Conservation (phyloP, 2,888 invertebrate species). For the Sthenelais limicola region DNA sequence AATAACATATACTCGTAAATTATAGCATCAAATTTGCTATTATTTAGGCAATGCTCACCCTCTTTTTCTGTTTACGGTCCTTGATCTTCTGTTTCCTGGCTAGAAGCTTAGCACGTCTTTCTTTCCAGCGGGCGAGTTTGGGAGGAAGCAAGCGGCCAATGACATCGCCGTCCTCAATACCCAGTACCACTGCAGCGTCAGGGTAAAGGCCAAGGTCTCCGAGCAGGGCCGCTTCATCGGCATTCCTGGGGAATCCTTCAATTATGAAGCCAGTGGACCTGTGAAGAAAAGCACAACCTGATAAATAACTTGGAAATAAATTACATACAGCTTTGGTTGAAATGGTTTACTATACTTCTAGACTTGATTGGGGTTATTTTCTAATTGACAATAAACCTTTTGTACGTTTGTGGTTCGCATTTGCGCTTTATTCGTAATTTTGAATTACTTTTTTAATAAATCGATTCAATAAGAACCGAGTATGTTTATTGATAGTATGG, state of each 20-base stretch:
- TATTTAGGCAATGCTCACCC: constrained; percentile 58
- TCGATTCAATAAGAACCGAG: no score
- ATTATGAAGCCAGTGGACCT: constrained; percentile 71
- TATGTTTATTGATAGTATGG: no score
- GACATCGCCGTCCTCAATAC: constrained; percentile 67
- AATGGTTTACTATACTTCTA: no score
- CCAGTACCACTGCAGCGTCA: constrained; percentile 68
- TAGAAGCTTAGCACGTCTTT: constrained; percentile 64
- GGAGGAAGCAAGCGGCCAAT: constrained; percentile 69
- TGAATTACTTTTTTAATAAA: no score
- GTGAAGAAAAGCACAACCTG: constrained; percentile 30
- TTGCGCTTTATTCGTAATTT: no score
- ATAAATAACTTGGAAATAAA: neutral
- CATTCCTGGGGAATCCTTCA: constrained; percentile 71
- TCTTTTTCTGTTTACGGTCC: constrained; percentile 67
- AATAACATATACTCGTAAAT: no score
- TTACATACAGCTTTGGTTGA: no score
- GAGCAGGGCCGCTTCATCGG: constrained; percentile 68
- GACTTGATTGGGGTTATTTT: no score
- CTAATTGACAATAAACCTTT: no score
- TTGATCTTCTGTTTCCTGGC: constrained; percentile 63
- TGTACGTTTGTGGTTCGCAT: no score
- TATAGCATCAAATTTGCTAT: no score
- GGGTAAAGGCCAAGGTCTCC: constrained; percentile 68
- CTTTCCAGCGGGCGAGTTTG: constrained; percentile 67